Evolutionary conservation across 1,140 invertebrate species (phyloP).

Genomic region (Hyposmocoma kahamanoa): DNA sequence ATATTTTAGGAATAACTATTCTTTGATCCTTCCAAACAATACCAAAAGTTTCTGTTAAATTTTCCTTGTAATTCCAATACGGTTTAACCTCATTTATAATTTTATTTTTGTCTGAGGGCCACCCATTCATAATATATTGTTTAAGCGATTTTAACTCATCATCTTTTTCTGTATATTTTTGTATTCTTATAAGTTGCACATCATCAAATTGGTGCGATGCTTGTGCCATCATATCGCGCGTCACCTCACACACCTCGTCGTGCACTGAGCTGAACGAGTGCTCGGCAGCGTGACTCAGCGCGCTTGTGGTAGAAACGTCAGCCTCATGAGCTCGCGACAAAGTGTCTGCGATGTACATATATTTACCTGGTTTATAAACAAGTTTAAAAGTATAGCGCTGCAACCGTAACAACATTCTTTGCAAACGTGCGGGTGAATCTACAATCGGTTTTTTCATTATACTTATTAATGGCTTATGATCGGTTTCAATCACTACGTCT

Average conservation of each 20-base stretch:
- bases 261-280: background rate
- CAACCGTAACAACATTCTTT: conserved; percentile 47
- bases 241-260: background rate
- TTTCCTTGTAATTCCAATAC: conserved; percentile 15
- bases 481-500: background rate
- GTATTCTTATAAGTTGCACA: background rate
- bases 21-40: conserved; percentile 31
- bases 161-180: background rate
- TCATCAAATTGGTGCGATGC: background rate
- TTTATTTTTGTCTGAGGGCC: background rate
- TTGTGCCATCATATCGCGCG: background rate
- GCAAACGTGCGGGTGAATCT: conserved; percentile 1
- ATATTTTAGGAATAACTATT: conserved; percentile 36
- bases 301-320: too few relatives aligned
- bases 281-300: background rate
- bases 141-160: background rate
- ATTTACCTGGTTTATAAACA: conserved; percentile 35
- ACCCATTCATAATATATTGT: conserved; percentile 1
- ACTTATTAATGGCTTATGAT: conserved; percentile 3
- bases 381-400: conserved; percentile 31
- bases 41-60: conserved; percentile 28
- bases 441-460: conserved; percentile 9
- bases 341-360: conserved; percentile 28
- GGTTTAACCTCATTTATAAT: conserved; percentile 3
- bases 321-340: conserved; percentile 10